Percentiles rank a stretch among this genome's conserved stretches.
phyloP scores from a whole-genome alignment of 2,888 invertebrate species.

The Pyralis farinalis region DNA sequence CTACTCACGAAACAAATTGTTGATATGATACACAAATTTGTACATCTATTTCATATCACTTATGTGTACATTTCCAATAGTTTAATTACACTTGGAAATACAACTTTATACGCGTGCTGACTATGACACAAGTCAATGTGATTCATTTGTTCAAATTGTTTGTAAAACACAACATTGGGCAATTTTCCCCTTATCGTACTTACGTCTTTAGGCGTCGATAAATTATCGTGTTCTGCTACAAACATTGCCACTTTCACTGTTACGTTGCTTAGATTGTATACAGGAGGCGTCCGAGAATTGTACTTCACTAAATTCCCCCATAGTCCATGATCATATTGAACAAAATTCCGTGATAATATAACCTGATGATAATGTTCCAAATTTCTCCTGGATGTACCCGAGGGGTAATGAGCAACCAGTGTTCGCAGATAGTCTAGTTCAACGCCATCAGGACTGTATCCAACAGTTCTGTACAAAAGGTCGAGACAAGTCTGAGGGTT shows the following conservation, averaged over 20 bases:
- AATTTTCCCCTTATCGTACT: constrained; percentile 22
- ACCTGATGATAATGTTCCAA: constrained; percentile 19
- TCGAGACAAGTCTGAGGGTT: too few relatives aligned
- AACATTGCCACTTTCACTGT: constrained; percentile 33
- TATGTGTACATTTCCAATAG: constrained; percentile 1
- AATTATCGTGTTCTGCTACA: constrained; percentile 34
- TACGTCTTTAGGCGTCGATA: constrained; percentile 35
- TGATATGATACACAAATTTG: too few relatives aligned
- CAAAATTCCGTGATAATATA: constrained; percentile 11
- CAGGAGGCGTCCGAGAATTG: constrained; percentile 28
- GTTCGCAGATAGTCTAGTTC: too few relatives aligned
- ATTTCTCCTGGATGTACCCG: constrained; percentile 19
- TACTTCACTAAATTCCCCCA: constrained; percentile 31
- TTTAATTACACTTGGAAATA: neutral
- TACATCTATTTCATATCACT: too few relatives aligned
- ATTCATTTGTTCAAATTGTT: neutral
- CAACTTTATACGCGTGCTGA: neutral
- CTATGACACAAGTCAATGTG: neutral
- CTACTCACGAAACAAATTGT: too few relatives aligned
- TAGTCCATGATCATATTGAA: constrained; percentile 27
- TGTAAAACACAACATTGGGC: constrained; percentile 27
- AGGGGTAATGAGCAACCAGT: constrained; percentile 20
- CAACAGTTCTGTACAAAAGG: too few relatives aligned
- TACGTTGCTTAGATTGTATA: constrained; percentile 38
- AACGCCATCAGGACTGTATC: too few relatives aligned